Conservation (phyloP, 92 coral and sea anemone species). For the Phenganax marumi region DNA sequence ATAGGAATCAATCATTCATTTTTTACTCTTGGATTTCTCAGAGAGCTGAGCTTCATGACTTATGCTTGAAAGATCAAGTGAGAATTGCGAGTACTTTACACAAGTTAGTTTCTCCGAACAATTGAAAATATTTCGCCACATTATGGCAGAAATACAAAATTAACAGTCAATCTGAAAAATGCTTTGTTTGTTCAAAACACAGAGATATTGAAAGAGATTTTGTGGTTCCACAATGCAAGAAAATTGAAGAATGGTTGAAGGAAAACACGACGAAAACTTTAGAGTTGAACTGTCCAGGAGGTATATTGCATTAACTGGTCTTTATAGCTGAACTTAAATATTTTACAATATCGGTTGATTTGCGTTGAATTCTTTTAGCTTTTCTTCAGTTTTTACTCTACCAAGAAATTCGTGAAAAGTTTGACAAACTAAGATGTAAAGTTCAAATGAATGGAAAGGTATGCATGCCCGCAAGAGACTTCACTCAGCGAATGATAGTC, state of each 20-base stretch:
- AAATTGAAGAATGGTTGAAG: slow-evolving; percentile 75
- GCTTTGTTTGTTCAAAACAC: not conserved
- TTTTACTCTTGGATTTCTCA: slow-evolving; percentile 19
- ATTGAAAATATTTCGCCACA: not conserved
- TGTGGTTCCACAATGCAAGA: slow-evolving; percentile 53
- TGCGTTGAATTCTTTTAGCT: slow-evolving; percentile 1
- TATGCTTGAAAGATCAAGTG: slow-evolving; percentile 43
- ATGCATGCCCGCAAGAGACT: not conserved
- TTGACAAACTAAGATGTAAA: slow-evolving; percentile 19
- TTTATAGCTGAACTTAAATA: too few relatives aligned
- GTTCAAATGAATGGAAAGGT: slow-evolving; percentile 36
- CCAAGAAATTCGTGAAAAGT: slow-evolving; percentile 39
- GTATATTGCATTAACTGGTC: slow-evolving; percentile 38
- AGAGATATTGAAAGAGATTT: slow-evolving; percentile 75
- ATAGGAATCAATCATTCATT: not conserved
- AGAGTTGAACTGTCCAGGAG: slow-evolving; percentile 60
- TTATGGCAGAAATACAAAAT: too few relatives aligned
- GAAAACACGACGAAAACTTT: slow-evolving; percentile 67
- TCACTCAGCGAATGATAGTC: not conserved
- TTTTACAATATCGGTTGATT: too few relatives aligned
- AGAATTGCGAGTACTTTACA: slow-evolving; percentile 31
- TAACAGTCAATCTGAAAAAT: too few relatives aligned
- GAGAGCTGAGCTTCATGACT: slow-evolving; percentile 46
- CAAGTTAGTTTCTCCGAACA: slow-evolving; percentile 12
- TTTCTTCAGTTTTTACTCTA: slow-evolving; percentile 28